A percentile compares a stretch with the other conserved stretches of the same genome.
phyloP scores from a whole-genome alignment of 2,797 vertebrate genomes.

The Triplophysa bombifrons region DNA sequence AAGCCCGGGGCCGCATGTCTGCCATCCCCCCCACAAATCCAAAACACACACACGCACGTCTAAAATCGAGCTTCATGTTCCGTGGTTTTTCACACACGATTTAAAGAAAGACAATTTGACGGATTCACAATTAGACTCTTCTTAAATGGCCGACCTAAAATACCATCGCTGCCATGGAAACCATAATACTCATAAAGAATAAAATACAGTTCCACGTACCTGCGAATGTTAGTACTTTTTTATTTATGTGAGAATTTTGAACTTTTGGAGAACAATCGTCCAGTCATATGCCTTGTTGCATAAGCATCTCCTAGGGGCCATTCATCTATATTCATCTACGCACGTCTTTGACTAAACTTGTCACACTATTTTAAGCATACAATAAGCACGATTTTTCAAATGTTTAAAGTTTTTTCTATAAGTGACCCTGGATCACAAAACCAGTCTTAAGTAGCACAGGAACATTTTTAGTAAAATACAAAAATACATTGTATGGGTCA shows the following conservation, averaged over 20 bases:
- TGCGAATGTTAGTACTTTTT: not conserved
- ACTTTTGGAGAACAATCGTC: not conserved
- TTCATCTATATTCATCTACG: not conserved
- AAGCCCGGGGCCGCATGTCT: conserved; percentile 30
- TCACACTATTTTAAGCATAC: too few relatives aligned
- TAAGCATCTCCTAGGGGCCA: not conserved
- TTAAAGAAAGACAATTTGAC: conserved; percentile 52
- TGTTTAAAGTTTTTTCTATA: not conserved
- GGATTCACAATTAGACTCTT: conserved; percentile 55
- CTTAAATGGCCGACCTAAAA: conserved; percentile 53
- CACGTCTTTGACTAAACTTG: not conserved
- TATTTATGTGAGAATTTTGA: not conserved
- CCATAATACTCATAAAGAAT: conserved; percentile 40
- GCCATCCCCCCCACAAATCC: conserved; percentile 6
- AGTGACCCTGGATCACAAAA: too few relatives aligned
- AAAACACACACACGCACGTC: not conserved
- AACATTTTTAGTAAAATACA: too few relatives aligned
- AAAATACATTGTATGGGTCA: too few relatives aligned
- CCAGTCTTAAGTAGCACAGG: too few relatives aligned
- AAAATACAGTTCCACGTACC: conserved; percentile 21
- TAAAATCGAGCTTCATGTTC: conserved; percentile 28
- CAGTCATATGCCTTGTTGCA: not conserved
- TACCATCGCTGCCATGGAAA: conserved; percentile 49
- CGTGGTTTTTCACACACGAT: conserved; percentile 29
- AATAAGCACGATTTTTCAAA: too few relatives aligned